Percentiles rank a stretch among this genome's conserved stretches.
These are phyloP conservation scores for Tetrao urogallus DNA, from an alignment of 2,113 vertebrate genomes.

Conservation along the genomic window DNA sequence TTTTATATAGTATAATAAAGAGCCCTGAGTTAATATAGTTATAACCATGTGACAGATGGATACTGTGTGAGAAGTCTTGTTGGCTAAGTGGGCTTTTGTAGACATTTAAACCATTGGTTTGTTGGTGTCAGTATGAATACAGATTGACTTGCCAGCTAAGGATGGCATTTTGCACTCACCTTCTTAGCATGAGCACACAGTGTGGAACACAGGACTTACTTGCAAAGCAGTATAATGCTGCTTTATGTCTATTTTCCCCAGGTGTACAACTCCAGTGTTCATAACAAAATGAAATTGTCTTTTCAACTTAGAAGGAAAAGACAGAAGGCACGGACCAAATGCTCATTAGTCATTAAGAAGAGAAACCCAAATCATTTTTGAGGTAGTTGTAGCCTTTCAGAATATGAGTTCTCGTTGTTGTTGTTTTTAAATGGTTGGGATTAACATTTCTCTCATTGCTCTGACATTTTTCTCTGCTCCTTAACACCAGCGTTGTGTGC, in stretches of 20 bases:
- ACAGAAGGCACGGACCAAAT: background rate
- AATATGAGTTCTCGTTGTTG: background rate
- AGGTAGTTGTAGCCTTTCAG: background rate
- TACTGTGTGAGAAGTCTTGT: background rate
- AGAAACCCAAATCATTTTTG: background rate
- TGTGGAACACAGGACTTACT: background rate
- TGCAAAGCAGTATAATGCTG: background rate
- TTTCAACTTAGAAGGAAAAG: background rate
- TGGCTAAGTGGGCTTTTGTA: background rate
- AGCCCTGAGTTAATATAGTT: background rate
- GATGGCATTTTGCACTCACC: background rate
- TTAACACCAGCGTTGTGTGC: fast-evolving
- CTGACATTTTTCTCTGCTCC: background rate
- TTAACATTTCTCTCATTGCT: background rate
- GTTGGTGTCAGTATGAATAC: background rate
- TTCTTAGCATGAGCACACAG: background rate
- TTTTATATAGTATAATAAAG: background rate
- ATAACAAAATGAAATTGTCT: background rate
- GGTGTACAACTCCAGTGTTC: fast-evolving
- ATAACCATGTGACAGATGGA: background rate
- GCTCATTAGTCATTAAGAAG: background rate
- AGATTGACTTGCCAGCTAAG: background rate
- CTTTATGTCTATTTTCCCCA: background rate
- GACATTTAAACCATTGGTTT: background rate
- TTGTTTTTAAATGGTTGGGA: background rate